Conservation (phyloP, 2,113 vertebrate genomes). For the Antechinus flavipes region DNA sequence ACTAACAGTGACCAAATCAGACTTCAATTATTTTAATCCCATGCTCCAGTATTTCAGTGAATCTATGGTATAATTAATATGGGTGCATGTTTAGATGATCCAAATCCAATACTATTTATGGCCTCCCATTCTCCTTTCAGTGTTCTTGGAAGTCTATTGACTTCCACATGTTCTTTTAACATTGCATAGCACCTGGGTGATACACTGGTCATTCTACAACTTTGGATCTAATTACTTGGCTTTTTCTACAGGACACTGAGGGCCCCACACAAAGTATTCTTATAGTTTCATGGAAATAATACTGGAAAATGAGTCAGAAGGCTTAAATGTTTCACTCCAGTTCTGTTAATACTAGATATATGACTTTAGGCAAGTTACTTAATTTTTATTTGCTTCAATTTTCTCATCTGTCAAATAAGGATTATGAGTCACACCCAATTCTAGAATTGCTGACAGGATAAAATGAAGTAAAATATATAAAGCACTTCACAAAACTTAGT, state of each 20-base stretch:
- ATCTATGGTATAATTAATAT: neutral
- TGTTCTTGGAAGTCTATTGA: neutral
- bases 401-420: neutral
- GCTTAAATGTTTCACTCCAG: neutral
- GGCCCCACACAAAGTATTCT: neutral
- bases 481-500: neutral
- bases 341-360: neutral
- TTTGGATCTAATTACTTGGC: neutral
- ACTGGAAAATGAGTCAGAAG: neutral
- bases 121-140: neutral
- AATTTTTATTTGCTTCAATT: neutral
- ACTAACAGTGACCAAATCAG: neutral
- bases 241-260: neutral
- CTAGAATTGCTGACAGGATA: neutral
- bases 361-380: neutral
- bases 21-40: neutral
- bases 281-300: neutral
- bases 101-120: neutral
- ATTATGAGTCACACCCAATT: neutral
- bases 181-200: neutral
- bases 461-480: neutral
- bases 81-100: neutral
- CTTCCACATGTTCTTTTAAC: neutral
- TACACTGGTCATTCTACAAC: neutral
- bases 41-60: neutral